These are phyloP conservation scores for Watsonalla binaria DNA, from an alignment of 2,888 invertebrate species.

Conservation along the genomic window DNA sequence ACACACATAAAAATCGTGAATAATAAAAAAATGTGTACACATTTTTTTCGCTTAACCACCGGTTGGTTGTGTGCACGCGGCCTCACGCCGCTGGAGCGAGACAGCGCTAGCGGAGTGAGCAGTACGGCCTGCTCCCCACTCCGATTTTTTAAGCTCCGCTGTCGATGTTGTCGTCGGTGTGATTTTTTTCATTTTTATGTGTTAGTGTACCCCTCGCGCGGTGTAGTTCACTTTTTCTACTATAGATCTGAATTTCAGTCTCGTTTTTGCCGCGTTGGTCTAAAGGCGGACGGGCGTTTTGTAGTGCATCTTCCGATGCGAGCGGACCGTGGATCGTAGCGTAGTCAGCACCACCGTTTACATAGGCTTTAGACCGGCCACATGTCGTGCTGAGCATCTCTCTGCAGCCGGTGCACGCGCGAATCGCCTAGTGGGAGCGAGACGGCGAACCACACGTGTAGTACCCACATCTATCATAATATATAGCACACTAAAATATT, in stretches of 20 bases:
- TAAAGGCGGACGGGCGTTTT: conserved; percentile 74
- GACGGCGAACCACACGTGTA: conserved; percentile 68
- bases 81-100: conserved; percentile 65
- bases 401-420: conserved; percentile 66
- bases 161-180: conserved; percentile 70
- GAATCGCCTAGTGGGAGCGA: conserved; percentile 56
- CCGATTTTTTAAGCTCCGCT: conserved; percentile 74
- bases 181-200: conserved; percentile 79
- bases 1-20: conserved; percentile 79
- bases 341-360: conserved; percentile 37
- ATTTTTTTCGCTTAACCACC: conserved; percentile 78
- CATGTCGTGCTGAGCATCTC: conserved; percentile 54
- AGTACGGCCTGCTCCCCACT: conserved; percentile 59
- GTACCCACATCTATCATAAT: conserved; percentile 58
- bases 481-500: conserved; percentile 75
- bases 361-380: conserved; percentile 58
- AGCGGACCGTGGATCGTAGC: conserved; percentile 45
- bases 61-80: conserved; percentile 63
- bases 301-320: conserved; percentile 68
- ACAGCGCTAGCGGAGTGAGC: conserved; percentile 43
- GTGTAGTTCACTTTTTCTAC: conserved; percentile 80
- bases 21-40: conserved; percentile 79
- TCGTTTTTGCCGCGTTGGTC: conserved; percentile 79
- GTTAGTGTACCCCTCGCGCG: conserved; percentile 78
- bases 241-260: conserved; percentile 80